Evolutionary conservation across 2,113 vertebrate species (phyloP), one percentile per base, ranked within the genome.

Genomic region (Falco punctatus): DNA sequence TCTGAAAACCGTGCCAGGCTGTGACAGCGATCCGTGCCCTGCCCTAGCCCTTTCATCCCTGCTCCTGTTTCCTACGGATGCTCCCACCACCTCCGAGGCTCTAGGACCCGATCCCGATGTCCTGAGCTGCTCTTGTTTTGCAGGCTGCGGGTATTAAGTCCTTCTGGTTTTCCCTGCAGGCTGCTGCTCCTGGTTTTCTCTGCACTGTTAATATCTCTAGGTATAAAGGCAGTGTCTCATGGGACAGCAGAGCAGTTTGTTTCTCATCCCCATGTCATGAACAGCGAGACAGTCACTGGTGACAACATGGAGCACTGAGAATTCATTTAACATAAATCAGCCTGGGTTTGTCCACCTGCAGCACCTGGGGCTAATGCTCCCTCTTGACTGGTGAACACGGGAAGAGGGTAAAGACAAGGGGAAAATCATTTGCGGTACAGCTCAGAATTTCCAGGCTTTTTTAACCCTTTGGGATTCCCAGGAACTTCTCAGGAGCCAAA

Each of bases 381-480:
- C 42, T 72, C 32, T 51, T 38, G 28, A 33, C 15, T 30, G 28
- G 22, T 48, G 55, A 73, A 44, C 35, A n/a, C 52, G 21, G 38
- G 27, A 62, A 57, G 27, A 3, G 26, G 13, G 14, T 38, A 46
- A 72, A 59, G 28, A 33, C 40, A 67, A 66, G 22, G 23, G 24
- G 58, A 91, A 83, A 81, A 91, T 88, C 94, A 96, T 58, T 71
- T 8, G 18, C 92, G 93, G 86, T 79, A 86, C 55, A 74, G 54
- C 35, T 62, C 92, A 85, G 75, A 94, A 85, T 40, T 71, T 49
- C 28, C 26, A 35, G 46, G 16, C 0, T 4, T 24, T 87, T 84
- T 94, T 57, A 65, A 65, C 22, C 28, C 32, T 70, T 74, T 1
- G 2, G 33, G 35, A 54, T 57, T 82, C 40, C 5, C 22, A 81